Conservation (phyloP, 1,140 invertebrate species). For the Drosophila rufa region DNA sequence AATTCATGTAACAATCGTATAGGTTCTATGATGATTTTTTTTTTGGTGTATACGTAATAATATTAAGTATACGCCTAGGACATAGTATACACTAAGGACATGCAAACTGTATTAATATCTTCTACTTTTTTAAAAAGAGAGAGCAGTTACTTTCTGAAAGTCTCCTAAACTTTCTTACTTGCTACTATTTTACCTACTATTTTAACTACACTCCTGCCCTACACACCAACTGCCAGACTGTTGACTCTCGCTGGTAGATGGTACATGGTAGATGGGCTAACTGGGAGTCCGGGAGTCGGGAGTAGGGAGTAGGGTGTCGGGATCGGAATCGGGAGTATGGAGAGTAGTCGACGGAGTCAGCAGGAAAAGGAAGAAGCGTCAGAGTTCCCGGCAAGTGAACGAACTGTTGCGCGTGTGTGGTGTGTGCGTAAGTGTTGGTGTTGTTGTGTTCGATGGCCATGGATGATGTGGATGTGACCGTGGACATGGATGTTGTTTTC, state of each 20-base stretch:
- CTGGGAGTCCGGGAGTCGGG: constrained; percentile 9
- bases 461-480: constrained; percentile 27
- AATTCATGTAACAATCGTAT: too few relatives aligned
- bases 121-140: too few relatives aligned
- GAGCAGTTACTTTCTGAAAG: too few relatives aligned
- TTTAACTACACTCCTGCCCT: not conserved
- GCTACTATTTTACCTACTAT: not conserved
- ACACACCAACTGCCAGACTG: constrained; percentile 34
- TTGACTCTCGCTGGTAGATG: not conserved
- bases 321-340: constrained; percentile 1
- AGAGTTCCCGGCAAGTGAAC: constrained; percentile 57
- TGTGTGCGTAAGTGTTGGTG: constrained; percentile 29
- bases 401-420: constrained; percentile 37
- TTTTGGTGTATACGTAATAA: not conserved
- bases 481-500: constrained; percentile 48
- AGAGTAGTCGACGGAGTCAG: constrained; percentile 7
- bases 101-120: not conserved
- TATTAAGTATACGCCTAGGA: constrained; percentile 20
- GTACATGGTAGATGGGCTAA: constrained; percentile 3
- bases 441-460: constrained; percentile 27
- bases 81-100: not conserved
- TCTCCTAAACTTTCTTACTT: not conserved
- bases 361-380: constrained; percentile 17
- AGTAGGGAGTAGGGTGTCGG: constrained; percentile 6
- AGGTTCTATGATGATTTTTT: too few relatives aligned